Evolutionary conservation across 2,888 invertebrate genomes (phyloP).

Genomic region (Papilio elwesi): DNA sequence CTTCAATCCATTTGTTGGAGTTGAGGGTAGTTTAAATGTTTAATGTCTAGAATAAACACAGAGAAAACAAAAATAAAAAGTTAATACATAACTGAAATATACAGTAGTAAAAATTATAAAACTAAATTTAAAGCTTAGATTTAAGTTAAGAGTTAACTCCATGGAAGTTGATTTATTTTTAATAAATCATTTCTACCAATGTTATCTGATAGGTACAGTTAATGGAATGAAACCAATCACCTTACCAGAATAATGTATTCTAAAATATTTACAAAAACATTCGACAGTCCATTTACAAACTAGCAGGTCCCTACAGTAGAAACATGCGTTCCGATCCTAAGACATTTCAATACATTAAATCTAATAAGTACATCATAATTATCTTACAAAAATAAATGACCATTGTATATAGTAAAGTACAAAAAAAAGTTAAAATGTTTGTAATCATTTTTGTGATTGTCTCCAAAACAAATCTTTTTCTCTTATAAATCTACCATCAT

Average conservation of each 20-base stretch:
- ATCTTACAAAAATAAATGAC: conserved; percentile 49
- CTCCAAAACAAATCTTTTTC: conserved; percentile 66
- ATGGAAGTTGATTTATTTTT: conserved; percentile 5
- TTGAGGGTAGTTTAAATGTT: conserved; percentile 20
- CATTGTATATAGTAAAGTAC: conserved; percentile 42
- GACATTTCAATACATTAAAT: conserved; percentile 56
- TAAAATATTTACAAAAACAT: conserved; percentile 69
- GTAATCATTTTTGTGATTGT: conserved; percentile 56
- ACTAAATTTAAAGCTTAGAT: conserved; percentile 22
- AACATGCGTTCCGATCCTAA: conserved; percentile 61
- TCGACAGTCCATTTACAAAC: conserved; percentile 57
- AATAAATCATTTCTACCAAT: conserved; percentile 18
- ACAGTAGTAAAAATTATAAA: conserved; percentile 16
- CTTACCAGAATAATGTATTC: conserved; percentile 76
- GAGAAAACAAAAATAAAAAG: conserved; percentile 38
- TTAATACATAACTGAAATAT: conserved; percentile 46
- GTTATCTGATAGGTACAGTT: conserved; percentile 10
- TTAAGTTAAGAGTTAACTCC: background rate
- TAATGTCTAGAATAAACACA: conserved; percentile 16
- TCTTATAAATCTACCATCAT: conserved; percentile 77
- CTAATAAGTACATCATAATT: conserved; percentile 62
- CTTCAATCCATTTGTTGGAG: background rate
- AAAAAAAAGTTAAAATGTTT: conserved; percentile 49
- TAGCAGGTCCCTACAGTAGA: conserved; percentile 77
- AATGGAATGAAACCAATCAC: conserved; percentile 37